Conservation (phyloP, 2,797 vertebrate species). For the Poeciliopsis gracilis region DNA sequence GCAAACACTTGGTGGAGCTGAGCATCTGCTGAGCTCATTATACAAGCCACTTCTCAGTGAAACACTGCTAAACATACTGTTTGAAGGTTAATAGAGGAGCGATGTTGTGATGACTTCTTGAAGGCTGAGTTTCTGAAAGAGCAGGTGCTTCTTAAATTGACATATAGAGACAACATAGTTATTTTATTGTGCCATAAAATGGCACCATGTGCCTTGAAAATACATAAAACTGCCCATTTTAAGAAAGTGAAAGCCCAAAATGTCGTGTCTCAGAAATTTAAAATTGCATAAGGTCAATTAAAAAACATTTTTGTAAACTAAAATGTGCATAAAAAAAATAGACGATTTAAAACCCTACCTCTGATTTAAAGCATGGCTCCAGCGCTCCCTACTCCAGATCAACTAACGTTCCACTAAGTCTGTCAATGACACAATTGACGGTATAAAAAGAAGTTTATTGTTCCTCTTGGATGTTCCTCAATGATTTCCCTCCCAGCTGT, state of each 20-base stretch:
- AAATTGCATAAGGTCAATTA: background rate
- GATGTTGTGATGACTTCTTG: no score
- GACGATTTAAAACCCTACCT: no score
- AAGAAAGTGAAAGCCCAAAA: background rate
- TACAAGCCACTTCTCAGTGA: no score
- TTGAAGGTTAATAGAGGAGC: no score
- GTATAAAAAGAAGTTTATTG: slow-evolving; percentile 63
- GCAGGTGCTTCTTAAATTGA: no score
- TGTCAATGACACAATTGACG: slow-evolving; percentile 56
- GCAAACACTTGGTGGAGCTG: no score
- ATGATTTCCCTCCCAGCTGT: slow-evolving; percentile 17
- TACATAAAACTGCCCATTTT: background rate
- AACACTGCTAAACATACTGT: no score
- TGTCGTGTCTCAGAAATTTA: background rate
- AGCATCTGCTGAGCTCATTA: no score
- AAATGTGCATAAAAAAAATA: background rate
- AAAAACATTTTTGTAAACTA: background rate
- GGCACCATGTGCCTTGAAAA: no score
- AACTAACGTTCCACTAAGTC: slow-evolving; percentile 58
- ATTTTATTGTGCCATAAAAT: no score
- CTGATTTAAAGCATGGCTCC: slow-evolving; percentile 71
- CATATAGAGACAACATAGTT: no score
- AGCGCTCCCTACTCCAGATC: slow-evolving; percentile 53
- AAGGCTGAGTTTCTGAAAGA: no score
- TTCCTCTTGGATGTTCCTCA: slow-evolving; percentile 61